phyloP scores from a whole-genome alignment of 2,888 invertebrate species.

The Strigamia crassipes region DNA sequence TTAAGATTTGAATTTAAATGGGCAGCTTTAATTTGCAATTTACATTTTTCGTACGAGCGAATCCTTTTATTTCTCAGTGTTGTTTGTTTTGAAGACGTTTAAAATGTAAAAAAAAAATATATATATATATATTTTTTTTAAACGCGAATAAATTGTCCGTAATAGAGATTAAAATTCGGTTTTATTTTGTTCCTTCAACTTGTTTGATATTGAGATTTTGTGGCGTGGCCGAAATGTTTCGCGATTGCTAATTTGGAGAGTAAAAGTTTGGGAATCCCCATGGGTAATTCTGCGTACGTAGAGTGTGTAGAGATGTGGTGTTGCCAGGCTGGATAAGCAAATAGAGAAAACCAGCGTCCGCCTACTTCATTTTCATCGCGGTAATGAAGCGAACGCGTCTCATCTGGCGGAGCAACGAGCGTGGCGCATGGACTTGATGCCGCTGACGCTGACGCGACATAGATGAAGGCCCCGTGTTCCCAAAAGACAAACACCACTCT shows the following conservation, averaged over 20 bases:
- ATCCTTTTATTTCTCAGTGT: neutral
- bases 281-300: conserved; percentile 6
- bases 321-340: conserved; percentile 15
- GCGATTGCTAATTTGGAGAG: conserved; percentile 14
- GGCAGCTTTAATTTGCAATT: conserved; percentile 24
- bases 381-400: conserved; percentile 34
- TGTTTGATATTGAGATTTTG: neutral
- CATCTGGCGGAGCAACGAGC: conserved; percentile 34
- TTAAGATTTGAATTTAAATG: conserved; percentile 29
- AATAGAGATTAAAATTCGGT: too few relatives aligned
- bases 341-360: conserved; percentile 24
- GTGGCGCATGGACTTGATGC: conserved; percentile 29
- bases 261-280: neutral
- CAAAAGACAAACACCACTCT: conserved; percentile 5
- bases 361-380: conserved; percentile 31
- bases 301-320: conserved; percentile 11
- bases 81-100: neutral
- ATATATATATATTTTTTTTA: too few relatives aligned
- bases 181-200: neutral
- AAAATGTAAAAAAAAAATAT: too few relatives aligned
- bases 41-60: neutral
- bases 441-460: conserved; percentile 19
- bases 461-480: conserved; percentile 10
- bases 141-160: too few relatives aligned
- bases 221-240: neutral